A percentile compares a stretch with the other conserved stretches of the same genome.
Evolutionary conservation across 2,888 invertebrate genomes (phyloP).

Genomic region (Stegophylla sp.): DNA sequence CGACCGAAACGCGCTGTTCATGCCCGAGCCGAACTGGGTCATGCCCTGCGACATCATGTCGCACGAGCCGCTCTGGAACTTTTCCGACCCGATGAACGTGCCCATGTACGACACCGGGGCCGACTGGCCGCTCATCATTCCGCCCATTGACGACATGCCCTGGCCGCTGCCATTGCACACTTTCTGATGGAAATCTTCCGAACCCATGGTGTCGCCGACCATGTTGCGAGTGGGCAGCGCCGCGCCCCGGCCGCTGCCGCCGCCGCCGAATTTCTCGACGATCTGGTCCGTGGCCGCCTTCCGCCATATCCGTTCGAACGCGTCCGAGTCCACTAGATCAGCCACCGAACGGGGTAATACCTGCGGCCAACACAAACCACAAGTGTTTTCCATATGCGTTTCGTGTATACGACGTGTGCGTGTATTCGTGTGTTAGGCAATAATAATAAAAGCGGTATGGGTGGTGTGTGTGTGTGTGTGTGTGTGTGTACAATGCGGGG

Average conservation of each 20-base stretch:
- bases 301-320: constrained; percentile 40
- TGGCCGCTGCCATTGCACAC: constrained; percentile 35
- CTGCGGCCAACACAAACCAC: constrained; percentile 37
- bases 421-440: no score
- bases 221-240: constrained; percentile 29
- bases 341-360: constrained; percentile 35
- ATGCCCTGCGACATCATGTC: constrained; percentile 47
- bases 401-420: no score
- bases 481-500: not conserved
- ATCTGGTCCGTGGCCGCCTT: constrained; percentile 28
- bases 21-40: constrained; percentile 15
- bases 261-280: not conserved
- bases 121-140: constrained; percentile 34
- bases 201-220: constrained; percentile 41
- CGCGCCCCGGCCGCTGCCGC: not conserved
- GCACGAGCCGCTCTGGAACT: constrained; percentile 39
- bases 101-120: constrained; percentile 39
- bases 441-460: no score
- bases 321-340: constrained; percentile 40
- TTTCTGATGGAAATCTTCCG: constrained; percentile 33
- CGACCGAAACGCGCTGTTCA: constrained; percentile 28
- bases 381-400: not conserved
- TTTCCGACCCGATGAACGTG: constrained; percentile 47
- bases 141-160: constrained; percentile 38
- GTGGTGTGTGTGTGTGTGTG: not conserved